Percentiles rank a stretch among this genome's conserved stretches.
Conservation (phyloP, 1,140 invertebrate genomes). For the Halotydeus destructor region DNA sequence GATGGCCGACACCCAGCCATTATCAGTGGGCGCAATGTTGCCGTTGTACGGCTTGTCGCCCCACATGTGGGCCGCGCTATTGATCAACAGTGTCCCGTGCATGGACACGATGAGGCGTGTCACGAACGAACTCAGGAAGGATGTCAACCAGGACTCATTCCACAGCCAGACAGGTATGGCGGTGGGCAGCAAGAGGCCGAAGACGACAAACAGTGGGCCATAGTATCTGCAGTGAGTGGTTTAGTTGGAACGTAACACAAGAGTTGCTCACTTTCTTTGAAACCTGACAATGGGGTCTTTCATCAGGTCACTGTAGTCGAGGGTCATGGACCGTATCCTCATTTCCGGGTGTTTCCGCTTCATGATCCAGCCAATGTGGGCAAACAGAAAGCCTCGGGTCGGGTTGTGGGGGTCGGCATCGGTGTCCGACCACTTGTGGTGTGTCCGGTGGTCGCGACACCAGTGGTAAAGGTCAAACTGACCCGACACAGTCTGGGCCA, state of each 20-base stretch:
- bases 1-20: conserved; percentile 26
- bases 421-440: conserved; percentile 59
- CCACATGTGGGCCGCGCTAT: conserved; percentile 29
- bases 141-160: conserved; percentile 25
- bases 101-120: conserved; percentile 27
- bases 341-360: conserved; percentile 63
- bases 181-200: conserved; percentile 23
- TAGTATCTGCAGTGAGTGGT: conserved; percentile 5
- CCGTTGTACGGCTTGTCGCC: conserved; percentile 28
- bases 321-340: conserved; percentile 53
- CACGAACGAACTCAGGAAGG: conserved; percentile 26
- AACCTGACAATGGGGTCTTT: conserved; percentile 58
- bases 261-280: conserved; percentile 38
- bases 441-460: conserved; percentile 67
- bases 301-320: conserved; percentile 64
- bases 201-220: background rate
- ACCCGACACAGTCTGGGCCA: conserved; percentile 15
- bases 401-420: conserved; percentile 61
- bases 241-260: conserved; percentile 42
- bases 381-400: conserved; percentile 51
- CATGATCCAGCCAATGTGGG: conserved; percentile 75
- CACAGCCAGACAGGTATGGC: conserved; percentile 27
- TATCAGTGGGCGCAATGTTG: conserved; percentile 29
- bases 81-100: conserved; percentile 27
- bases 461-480: conserved; percentile 80